A percentile compares a stretch with the other conserved stretches of the same genome.
phyloP scores from a whole-genome alignment of 2,888 invertebrate species.

The Orgyia antiqua region DNA sequence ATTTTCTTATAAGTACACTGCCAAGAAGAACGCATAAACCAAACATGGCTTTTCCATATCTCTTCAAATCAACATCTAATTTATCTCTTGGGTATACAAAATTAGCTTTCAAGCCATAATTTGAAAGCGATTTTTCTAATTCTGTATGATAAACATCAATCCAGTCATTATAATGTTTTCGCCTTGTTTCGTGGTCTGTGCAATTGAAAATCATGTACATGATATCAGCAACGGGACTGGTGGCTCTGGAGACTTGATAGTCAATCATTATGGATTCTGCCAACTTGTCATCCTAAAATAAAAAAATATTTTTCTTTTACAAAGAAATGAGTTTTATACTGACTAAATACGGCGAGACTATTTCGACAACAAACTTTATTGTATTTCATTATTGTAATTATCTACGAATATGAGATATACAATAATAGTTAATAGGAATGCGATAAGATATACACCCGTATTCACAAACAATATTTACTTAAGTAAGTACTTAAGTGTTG shows the following conservation, averaged over 20 bases:
- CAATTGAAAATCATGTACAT: conserved; percentile 34
- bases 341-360: no score
- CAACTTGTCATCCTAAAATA: conserved; percentile 25
- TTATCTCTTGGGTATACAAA: conserved; percentile 25
- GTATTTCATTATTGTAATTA: no score
- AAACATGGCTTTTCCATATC: conserved; percentile 23
- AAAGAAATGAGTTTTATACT: no score
- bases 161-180: conserved; percentile 30
- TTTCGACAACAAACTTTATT: no score
- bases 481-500: no score
- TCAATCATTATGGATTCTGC: conserved; percentile 37
- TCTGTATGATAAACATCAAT: conserved; percentile 31
- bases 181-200: conserved; percentile 31
- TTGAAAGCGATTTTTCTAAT: conserved; percentile 23
- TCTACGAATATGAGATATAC: no score
- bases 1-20: conserved; percentile 18
- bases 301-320: not conserved
- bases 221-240: conserved; percentile 36
- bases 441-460: no score
- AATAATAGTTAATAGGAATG: no score
- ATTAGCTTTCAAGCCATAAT: conserved; percentile 24
- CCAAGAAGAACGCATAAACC: conserved; percentile 15
- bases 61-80: conserved; percentile 29
- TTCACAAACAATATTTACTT: no score
- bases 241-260: conserved; percentile 34